phyloP scores from a whole-genome alignment of 92 coral and sea anemone species.

The Phenganax subtilis region DNA sequence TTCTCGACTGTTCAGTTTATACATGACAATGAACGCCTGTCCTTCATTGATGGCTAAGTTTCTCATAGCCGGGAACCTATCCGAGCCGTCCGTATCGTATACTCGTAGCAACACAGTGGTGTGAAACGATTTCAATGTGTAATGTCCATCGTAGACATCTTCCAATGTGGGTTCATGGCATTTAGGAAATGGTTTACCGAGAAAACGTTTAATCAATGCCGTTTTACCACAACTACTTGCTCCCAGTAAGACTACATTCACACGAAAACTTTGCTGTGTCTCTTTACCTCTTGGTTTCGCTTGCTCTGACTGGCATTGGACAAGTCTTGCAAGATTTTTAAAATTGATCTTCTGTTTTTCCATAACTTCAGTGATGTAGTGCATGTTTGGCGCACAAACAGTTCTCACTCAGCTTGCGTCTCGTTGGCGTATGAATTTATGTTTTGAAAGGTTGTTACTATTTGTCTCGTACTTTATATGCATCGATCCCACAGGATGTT shows the following conservation, averaged over 20 bases:
- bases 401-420: slow-evolving; percentile 15
- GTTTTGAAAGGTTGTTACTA: slow-evolving; percentile 21
- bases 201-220: slow-evolving; percentile 36
- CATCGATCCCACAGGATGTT: slow-evolving; percentile 17
- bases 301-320: slow-evolving; percentile 33
- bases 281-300: slow-evolving; percentile 9
- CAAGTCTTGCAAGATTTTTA: slow-evolving; percentile 32
- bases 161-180: slow-evolving; percentile 29
- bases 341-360: slow-evolving; percentile 37
- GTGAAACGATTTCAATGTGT: slow-evolving; percentile 28
- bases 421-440: slow-evolving; percentile 3
- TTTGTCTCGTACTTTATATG: slow-evolving; percentile 1
- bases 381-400: slow-evolving; percentile 12
- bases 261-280: slow-evolving; percentile 38
- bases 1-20: slow-evolving; percentile 31
- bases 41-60: slow-evolving; percentile 37
- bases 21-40: slow-evolving; percentile 38
- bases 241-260: slow-evolving; percentile 31
- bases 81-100: slow-evolving; percentile 38
- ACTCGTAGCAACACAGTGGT: slow-evolving; percentile 34
- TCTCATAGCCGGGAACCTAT: slow-evolving; percentile 40
- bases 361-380: slow-evolving; percentile 25
- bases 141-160: slow-evolving; percentile 40
- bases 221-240: slow-evolving; percentile 34
- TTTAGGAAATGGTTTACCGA: slow-evolving; percentile 33